A percentile compares a stretch with the other conserved stretches of the same genome.
Evolutionary conservation across 2,113 vertebrate genomes (phyloP).

Genomic region (Zonotrichia leucophrys): DNA sequence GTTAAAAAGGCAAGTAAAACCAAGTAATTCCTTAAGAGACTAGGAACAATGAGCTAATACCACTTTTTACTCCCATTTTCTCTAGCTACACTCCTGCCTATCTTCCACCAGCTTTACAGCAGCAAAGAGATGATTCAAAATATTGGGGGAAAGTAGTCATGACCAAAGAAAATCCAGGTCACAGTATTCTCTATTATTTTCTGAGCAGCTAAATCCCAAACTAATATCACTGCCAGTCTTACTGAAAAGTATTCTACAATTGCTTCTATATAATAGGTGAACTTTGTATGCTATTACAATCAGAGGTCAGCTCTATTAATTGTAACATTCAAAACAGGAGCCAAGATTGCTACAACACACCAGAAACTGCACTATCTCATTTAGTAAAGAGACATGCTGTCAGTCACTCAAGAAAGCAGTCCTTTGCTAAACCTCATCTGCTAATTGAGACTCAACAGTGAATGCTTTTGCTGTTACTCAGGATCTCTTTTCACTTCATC

Average conservation of each 20-base stretch:
- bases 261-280: neutral
- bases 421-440: neutral
- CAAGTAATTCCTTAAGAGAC: neutral
- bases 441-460: neutral
- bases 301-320: constrained; percentile 2
- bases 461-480: neutral
- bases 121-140: neutral
- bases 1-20: neutral
- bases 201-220: neutral
- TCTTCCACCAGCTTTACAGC: neutral
- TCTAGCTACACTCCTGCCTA: neutral
- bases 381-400: neutral
- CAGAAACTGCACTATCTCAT: neutral
- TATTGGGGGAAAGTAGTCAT: neutral
- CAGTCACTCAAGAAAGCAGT: neutral
- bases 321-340: neutral
- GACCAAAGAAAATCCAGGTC: neutral
- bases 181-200: neutral
- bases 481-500: neutral
- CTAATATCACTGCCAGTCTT: neutral
- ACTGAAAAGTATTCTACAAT: neutral
- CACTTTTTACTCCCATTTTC: neutral
- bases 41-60: neutral
- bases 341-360: neutral
- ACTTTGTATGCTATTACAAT: neutral